Conservation (phyloP, 1,140 invertebrate species). For the Drosophila simulans region DNA sequence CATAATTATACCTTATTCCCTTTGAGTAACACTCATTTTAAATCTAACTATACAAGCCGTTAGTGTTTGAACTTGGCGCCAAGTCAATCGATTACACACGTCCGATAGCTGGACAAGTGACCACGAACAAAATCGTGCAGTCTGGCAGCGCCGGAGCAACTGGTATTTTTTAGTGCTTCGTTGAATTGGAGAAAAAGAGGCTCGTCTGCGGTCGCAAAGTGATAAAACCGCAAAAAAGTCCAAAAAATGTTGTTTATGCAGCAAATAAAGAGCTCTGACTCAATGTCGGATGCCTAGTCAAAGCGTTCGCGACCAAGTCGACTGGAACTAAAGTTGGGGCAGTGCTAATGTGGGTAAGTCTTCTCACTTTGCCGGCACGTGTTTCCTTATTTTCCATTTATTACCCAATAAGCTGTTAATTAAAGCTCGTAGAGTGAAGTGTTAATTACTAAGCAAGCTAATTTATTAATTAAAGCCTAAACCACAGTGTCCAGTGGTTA, state of each 20-base stretch:
- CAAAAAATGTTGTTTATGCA: constrained; percentile 23
- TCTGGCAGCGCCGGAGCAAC: constrained; percentile 9
- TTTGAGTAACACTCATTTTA: too few relatives aligned
- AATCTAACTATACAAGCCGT: too few relatives aligned
- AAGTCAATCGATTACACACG: not conserved
- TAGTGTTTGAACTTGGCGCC: not conserved
- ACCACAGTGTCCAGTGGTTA: not conserved
- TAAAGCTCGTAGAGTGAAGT: constrained; percentile 4
- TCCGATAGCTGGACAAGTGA: not conserved
- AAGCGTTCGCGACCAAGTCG: not conserved
- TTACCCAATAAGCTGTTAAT: constrained; percentile 4
- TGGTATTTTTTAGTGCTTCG: constrained; percentile 8
- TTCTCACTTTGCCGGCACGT: constrained; percentile 2
- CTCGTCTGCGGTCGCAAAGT: constrained; percentile 22
- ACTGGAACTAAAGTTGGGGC: constrained; percentile 1
- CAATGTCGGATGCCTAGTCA: constrained; percentile 18
- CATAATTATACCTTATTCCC: too few relatives aligned
- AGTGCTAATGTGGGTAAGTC: constrained; percentile 22
- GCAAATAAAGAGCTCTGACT: constrained; percentile 24
- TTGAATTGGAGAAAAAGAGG: constrained; percentile 11
- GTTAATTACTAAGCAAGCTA: not conserved
- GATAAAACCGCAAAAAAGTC: constrained; percentile 17
- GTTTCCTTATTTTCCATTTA: not conserved
- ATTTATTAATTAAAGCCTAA: not conserved
- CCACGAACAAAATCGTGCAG: not conserved